phyloP scores from a whole-genome alignment of 2,888 invertebrate genomes.

The Xestobium rufovillosum region DNA sequence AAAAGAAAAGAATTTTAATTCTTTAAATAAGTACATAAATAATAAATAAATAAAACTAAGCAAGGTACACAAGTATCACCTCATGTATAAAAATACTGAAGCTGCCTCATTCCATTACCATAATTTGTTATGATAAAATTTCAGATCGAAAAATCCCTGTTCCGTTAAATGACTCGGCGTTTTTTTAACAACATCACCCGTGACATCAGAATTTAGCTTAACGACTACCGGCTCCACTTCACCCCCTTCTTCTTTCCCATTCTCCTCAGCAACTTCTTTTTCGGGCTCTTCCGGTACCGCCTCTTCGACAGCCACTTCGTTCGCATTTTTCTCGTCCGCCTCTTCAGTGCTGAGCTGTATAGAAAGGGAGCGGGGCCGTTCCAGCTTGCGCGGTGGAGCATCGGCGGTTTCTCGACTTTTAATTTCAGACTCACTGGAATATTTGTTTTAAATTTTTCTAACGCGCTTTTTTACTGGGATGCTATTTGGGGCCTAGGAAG shows the following conservation, averaged over 20 bases:
- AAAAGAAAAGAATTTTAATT: no score
- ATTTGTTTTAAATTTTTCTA: no score
- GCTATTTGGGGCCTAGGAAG: slow-evolving; percentile 38
- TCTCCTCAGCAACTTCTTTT: slow-evolving; percentile 18
- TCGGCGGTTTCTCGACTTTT: no score
- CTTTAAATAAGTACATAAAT: no score
- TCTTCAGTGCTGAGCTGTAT: slow-evolving; percentile 45
- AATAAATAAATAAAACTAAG: slow-evolving; percentile 14
- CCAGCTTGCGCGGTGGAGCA: slow-evolving; percentile 34
- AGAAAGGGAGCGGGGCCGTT: slow-evolving; percentile 47
- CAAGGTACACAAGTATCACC: slow-evolving; percentile 23
- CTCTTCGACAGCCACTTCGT: slow-evolving; percentile 23
- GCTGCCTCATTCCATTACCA: slow-evolving; percentile 54
- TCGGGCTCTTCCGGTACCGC: slow-evolving; percentile 12
- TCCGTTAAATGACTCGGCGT: slow-evolving; percentile 48
- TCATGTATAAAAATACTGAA: slow-evolving; percentile 7
- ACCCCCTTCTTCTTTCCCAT: slow-evolving; percentile 19
- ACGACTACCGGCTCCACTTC: slow-evolving; percentile 7
- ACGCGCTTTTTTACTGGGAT: slow-evolving; percentile 33
- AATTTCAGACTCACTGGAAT: slow-evolving; percentile 35
- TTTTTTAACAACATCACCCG: slow-evolving; percentile 22
- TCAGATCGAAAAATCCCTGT: slow-evolving; percentile 65
- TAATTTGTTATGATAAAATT: slow-evolving; percentile 69
- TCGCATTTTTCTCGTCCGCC: slow-evolving; percentile 17
- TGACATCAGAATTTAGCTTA: slow-evolving; percentile 4